Base-by-base conservation (phyloP, 2,888 invertebrate species). In the Brenthis hecate region DNA sequence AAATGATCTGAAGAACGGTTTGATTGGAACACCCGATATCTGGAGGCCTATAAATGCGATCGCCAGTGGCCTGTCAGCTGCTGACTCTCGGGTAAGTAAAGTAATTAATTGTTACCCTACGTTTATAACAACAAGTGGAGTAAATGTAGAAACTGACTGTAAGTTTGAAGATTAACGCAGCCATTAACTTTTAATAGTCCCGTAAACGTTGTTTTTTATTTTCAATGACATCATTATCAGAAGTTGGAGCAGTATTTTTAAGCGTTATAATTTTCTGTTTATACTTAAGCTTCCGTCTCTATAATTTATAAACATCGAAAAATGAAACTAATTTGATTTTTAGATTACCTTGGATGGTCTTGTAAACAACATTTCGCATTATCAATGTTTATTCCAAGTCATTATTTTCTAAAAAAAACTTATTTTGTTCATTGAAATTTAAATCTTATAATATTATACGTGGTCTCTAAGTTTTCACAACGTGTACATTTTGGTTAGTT, bases 1-100 rank as follows among this genome's bases (percentile, higher is more conserved):
- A 57, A 93, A 94, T 72, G 94, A 94, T 84, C 91, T 95, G 65
- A 92, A 91, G 71, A 94, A 94, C 75, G 92, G 93, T 70, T 88
- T 94, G 69, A 93, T 94, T 68, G 94, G 94, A 11, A 96, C 95
- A 5, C 95, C 95, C 4, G 96, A 96, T 82, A 93, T 96, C 79
- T 96, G 96, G 96, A 93, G 95, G 76, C 94, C 94, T 32, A 89
- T 96, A 63, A 94, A 94, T 78, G 94, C 95, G 56, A 95, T 96
- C 58, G 91, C 94, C 1, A 95, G 95, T 80, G 95, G 95, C 48
- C 89, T 95, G 68, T 80, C 88, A 5, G 81, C 91, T 60, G 83
- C 93, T 50, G 94, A 94, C 74, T 89, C 93, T 36, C 85, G 93
- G 81, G 94, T 94, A 86, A 79, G 90, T 82, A 51, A 56, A 54